These are phyloP conservation scores for Sceloporus undulatus DNA, from an alignment of 2,113 vertebrate species.

Conservation along the genomic window DNA sequence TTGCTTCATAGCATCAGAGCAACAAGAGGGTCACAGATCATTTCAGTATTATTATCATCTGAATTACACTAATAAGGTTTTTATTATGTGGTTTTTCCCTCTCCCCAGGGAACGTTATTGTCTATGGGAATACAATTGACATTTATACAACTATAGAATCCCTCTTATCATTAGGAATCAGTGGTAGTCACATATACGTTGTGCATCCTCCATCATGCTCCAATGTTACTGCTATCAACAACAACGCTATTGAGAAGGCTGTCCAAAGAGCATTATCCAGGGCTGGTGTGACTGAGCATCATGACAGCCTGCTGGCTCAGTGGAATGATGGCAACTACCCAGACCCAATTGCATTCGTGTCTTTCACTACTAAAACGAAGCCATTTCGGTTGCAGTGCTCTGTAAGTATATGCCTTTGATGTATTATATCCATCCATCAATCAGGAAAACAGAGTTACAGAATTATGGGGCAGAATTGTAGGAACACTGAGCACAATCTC, in stretches of 20 bases:
- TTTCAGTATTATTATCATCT: conserved; percentile 74
- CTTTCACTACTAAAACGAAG: conserved; percentile 79
- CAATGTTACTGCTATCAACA: conserved; percentile 71
- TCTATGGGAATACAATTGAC: conserved; percentile 90
- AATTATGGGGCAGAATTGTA: too few species aligned
- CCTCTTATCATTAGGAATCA: conserved; percentile 83
- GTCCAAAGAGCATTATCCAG: conserved; percentile 68
- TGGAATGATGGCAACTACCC: conserved; percentile 77
- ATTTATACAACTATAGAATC: conserved; percentile 83
- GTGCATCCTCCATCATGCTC: conserved; percentile 76
- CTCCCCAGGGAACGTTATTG: conserved; percentile 83
- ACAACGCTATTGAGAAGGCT: conserved; percentile 66
- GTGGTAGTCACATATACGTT: conserved; percentile 82
- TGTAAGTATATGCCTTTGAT: conserved; percentile 76
- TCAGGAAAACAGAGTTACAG: not conserved
- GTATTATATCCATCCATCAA: not conserved
- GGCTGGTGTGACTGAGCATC: conserved; percentile 76
- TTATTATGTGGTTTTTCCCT: conserved; percentile 51
- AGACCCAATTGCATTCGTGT: conserved; percentile 78
- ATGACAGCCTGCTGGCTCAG: conserved; percentile 77
- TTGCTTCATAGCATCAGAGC: conserved; percentile 80
- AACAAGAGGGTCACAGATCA: conserved; percentile 77
- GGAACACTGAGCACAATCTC: too few species aligned
- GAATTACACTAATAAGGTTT: conserved; percentile 75
- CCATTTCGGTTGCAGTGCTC: conserved; percentile 81